These are phyloP conservation scores for Microcebus ravelobensis DNA, from an alignment of 2,113 vertebrate species.

Conservation along the genomic window DNA sequence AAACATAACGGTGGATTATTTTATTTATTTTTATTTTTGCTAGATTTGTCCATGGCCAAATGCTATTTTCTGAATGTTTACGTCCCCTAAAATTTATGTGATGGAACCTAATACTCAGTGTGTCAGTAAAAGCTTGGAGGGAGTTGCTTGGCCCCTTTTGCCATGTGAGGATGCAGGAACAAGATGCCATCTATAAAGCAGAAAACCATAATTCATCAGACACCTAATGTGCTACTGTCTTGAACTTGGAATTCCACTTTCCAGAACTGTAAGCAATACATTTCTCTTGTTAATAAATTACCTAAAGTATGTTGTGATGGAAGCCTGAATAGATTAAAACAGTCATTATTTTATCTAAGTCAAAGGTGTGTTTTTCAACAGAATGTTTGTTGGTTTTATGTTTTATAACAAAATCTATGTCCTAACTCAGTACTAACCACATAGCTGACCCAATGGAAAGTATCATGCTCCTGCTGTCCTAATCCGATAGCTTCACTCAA, in stretches of 20 bases:
- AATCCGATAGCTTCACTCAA: too few relatives aligned
- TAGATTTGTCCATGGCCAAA: background rate
- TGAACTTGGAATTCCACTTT: background rate
- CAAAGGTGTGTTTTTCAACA: background rate
- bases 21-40: background rate
- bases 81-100: background rate
- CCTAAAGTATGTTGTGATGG: background rate
- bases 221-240: too few relatives aligned
- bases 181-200: background rate
- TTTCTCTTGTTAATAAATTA: background rate
- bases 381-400: background rate
- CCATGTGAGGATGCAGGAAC: accelerated
- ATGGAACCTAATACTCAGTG: too few relatives aligned
- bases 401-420: background rate
- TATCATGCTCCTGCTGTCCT: background rate
- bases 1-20: background rate
- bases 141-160: background rate
- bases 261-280: background rate
- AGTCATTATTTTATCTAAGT: background rate
- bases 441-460: too few relatives aligned
- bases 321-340: background rate
- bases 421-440: background rate
- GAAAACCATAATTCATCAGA: background rate
- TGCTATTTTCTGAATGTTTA: background rate
- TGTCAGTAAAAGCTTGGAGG: background rate